A percentile compares a stretch with the other conserved stretches of the same genome.
Evolutionary conservation across 2,797 vertebrate genomes (phyloP).

Genomic region (Chiroxiphia lanceolata): DNA sequence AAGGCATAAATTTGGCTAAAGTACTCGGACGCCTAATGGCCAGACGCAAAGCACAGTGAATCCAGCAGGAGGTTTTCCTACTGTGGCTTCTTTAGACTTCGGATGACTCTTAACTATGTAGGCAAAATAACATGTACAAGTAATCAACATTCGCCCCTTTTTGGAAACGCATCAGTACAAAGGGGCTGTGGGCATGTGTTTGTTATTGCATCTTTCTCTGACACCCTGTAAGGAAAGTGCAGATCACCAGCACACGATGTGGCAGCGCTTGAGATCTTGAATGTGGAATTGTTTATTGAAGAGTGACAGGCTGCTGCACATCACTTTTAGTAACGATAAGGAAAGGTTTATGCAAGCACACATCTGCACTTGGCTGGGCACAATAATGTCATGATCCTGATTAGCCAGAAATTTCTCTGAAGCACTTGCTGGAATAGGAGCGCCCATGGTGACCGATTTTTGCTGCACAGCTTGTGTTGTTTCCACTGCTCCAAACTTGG

Average conservation of each 20-base stretch:
- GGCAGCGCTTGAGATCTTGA: not conserved
- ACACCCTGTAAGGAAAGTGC: not conserved
- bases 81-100: not conserved
- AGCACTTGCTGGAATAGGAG: not conserved
- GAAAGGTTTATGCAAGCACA: slow-evolving; percentile 21
- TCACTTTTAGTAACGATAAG: not conserved
- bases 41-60: not conserved
- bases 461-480: not conserved
- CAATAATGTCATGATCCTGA: not conserved
- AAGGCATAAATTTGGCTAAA: not conserved
- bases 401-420: not conserved
- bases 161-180: not conserved
- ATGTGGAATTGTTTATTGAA: not conserved
- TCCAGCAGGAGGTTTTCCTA: not conserved
- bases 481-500: not conserved
- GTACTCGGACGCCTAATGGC: not conserved
- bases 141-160: slow-evolving; percentile 3
- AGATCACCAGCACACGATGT: not conserved
- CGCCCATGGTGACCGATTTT: not conserved
- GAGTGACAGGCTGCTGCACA: not conserved
- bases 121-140: not conserved
- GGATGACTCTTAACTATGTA: not conserved
- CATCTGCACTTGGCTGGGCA: slow-evolving; percentile 29
- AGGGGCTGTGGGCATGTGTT: not conserved
- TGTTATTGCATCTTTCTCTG: not conserved